phyloP scores from a whole-genome alignment of 2,888 invertebrate genomes.

The Phytoseiulus persimilis region DNA sequence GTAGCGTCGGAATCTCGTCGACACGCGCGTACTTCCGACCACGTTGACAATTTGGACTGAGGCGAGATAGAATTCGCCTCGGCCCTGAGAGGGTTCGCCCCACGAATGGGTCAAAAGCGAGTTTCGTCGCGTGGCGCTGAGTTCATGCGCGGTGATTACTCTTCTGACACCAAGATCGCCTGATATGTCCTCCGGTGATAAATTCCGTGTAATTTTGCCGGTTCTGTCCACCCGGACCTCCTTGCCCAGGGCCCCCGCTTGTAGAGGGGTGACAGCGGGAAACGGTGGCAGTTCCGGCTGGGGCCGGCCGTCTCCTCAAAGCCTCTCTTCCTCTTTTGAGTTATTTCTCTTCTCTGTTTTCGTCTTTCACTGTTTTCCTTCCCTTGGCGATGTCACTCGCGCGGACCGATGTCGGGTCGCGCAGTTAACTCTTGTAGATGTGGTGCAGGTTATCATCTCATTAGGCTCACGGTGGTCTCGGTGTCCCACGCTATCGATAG shows the following conservation, averaged over 20 bases:
- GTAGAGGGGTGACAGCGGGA: background rate
- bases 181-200: background rate
- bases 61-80: background rate
- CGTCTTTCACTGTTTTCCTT: background rate
- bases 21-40: background rate
- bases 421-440: too few relatives aligned
- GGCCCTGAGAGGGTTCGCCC: background rate
- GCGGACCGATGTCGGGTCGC: too few relatives aligned
- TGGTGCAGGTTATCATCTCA: background rate
- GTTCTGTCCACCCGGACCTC: background rate
- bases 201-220: background rate
- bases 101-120: background rate
- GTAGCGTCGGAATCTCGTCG: too few relatives aligned
- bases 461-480: background rate
- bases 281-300: background rate
- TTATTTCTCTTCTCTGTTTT: background rate
- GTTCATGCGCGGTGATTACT: background rate
- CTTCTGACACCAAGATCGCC: background rate
- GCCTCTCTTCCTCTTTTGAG: background rate
- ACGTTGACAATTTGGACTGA: background rate
- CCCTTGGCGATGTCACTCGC: background rate
- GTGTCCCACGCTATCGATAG: background rate
- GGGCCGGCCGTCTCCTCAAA: background rate
- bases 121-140: background rate
- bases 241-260: background rate